Percentiles rank a stretch among this genome's conserved stretches.
Evolutionary conservation across 2,113 vertebrate species (phyloP).

Genomic region (Chaenogobius annularis): DNA sequence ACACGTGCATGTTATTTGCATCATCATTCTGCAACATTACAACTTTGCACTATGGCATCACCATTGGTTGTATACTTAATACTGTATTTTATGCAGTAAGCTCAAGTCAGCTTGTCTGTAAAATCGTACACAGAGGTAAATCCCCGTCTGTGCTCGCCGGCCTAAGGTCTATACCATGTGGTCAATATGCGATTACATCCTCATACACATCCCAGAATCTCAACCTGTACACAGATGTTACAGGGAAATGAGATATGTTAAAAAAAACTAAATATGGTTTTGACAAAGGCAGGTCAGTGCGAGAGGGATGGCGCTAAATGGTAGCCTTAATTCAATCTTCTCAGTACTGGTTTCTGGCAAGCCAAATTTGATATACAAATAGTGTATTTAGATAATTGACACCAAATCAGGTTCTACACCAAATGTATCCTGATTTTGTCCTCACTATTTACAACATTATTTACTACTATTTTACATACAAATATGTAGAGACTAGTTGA

Average conservation of each 20-base stretch:
- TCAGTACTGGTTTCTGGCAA: not conserved
- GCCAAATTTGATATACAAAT: not conserved
- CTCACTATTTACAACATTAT: no score
- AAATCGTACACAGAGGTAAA: not conserved
- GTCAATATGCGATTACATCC: not conserved
- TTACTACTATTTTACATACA: not conserved
- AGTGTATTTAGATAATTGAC: not conserved
- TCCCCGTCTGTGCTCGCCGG: not conserved
- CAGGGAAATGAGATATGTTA: not conserved
- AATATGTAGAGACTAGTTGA: conserved; percentile 6
- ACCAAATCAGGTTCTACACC: not conserved
- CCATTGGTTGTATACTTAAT: not conserved
- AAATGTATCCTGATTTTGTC: not conserved
- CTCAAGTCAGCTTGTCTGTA: not conserved
- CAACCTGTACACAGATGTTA: not conserved
- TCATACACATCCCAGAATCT: not conserved
- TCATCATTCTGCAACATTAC: no score
- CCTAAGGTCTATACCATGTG: not conserved
- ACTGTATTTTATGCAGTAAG: not conserved
- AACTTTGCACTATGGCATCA: no score
- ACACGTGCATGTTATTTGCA: no score
- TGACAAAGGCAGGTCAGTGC: not conserved
- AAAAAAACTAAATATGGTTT: not conserved
- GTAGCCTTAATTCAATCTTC: not conserved
- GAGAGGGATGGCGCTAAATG: not conserved